These are phyloP conservation scores for Prinia subflava DNA, from an alignment of 2,113 vertebrate species.

Conservation along the genomic window DNA sequence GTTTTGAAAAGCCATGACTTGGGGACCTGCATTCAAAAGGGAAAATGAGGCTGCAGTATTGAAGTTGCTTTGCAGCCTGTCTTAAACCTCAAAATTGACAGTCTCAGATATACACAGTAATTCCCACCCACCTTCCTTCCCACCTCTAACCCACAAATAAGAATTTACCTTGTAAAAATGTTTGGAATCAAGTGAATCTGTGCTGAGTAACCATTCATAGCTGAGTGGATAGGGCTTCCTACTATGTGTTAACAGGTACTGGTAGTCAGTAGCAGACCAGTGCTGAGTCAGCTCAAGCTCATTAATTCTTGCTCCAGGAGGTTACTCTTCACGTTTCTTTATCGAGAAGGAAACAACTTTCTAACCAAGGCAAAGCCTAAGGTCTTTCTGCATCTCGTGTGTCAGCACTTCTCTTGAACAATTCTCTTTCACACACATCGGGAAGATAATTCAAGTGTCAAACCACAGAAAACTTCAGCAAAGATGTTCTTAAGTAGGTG, in stretches of 20 bases:
- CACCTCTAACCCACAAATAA: neutral
- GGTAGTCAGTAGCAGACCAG: neutral
- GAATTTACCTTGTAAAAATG: neutral
- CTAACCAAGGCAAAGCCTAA: neutral
- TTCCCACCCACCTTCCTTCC: neutral
- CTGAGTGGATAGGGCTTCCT: neutral
- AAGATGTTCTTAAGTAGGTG: neutral
- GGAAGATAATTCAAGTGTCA: neutral
- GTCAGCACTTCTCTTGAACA: neutral
- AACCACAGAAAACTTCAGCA: neutral
- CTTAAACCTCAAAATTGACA: neutral
- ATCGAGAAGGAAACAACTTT: neutral
- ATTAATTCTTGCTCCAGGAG: neutral
- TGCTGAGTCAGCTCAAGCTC: neutral
- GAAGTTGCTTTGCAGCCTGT: neutral
- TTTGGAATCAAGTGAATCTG: neutral
- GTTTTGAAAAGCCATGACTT: neutral
- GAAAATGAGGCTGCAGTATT: neutral
- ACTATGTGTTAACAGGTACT: neutral
- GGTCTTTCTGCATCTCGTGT: neutral
- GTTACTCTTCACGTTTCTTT: neutral
- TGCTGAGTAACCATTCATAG: neutral
- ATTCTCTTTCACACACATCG: neutral
- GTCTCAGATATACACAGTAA: neutral
- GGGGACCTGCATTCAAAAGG: neutral